phyloP scores from a whole-genome alignment of 2,113 vertebrate genomes.

The Oxyruncus cristatus region DNA sequence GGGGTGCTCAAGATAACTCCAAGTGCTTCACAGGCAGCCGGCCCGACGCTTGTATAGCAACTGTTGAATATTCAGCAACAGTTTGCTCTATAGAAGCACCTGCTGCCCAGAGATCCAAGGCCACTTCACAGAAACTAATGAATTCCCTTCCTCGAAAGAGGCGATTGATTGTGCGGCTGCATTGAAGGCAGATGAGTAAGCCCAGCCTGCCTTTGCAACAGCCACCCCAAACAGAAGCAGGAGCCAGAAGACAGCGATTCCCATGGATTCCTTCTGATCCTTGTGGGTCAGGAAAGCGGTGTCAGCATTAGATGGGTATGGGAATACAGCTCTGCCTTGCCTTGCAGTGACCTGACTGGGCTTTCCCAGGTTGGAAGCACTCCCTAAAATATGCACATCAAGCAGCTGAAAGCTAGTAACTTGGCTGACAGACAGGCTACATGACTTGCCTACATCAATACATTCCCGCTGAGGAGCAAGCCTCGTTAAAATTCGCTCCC shows the following conservation, averaged over 20 bases:
- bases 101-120: conserved; percentile 44
- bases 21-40: conserved; percentile 23
- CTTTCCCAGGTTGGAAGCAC: background rate
- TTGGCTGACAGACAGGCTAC: background rate
- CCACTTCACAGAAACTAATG: conserved; percentile 38
- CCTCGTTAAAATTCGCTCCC: conserved; percentile 7
- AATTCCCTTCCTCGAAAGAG: conserved; percentile 30
- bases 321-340: background rate
- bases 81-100: conserved; percentile 56
- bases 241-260: background rate
- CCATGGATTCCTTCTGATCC: conserved; percentile 8
- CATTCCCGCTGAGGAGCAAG: background rate
- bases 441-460: background rate
- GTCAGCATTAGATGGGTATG: background rate
- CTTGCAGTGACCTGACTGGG: background rate
- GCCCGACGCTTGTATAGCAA: background rate
- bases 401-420: background rate
- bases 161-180: conserved; percentile 4
- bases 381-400: background rate
- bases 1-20: conserved; percentile 18
- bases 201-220: background rate
- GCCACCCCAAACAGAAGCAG: background rate
- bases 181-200: conserved; percentile 20
- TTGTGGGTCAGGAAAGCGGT: background rate
- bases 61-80: conserved; percentile 62